phyloP scores from a whole-genome alignment of 2,888 invertebrate genomes.

The Clunio marinus region DNA sequence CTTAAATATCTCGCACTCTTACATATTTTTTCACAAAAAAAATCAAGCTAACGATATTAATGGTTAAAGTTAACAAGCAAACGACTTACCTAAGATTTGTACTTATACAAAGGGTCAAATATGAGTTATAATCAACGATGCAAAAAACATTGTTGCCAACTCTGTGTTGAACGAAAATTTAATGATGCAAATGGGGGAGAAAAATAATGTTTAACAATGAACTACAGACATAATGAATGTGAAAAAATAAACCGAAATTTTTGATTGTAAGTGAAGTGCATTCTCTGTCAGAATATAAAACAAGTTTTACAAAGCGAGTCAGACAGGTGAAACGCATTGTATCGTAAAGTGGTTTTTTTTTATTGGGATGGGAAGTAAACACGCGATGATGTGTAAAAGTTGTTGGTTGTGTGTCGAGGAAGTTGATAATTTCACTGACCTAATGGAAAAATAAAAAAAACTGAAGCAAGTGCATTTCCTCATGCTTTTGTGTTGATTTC shows the following conservation, averaged over 20 bases:
- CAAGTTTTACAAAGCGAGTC: not conserved
- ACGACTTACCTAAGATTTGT: too few relatives aligned
- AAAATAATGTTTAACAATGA: not conserved
- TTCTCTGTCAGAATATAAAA: slow-evolving; percentile 14
- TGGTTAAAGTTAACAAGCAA: too few relatives aligned
- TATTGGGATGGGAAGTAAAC: slow-evolving; percentile 7
- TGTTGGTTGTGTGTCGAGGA: not conserved
- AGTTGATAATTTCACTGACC: slow-evolving; percentile 11
- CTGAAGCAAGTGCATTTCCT: slow-evolving; percentile 3
- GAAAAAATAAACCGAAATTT: slow-evolving; percentile 15
- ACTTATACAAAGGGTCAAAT: too few relatives aligned
- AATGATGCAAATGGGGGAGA: not conserved
- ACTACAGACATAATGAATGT: not conserved
- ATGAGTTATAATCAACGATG: not conserved
- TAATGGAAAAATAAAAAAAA: not conserved
- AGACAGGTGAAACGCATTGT: slow-evolving; percentile 26
- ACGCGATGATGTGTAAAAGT: slow-evolving; percentile 11
- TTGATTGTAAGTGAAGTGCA: too few relatives aligned
- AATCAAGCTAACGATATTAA: too few relatives aligned
- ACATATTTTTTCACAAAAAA: too few relatives aligned
- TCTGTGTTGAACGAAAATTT: not conserved
- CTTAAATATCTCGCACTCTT: too few relatives aligned
- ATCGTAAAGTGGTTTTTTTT: slow-evolving; percentile 15
- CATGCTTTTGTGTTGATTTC: not conserved
- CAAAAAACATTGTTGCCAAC: slow-evolving; percentile 31